phyloP scores from a whole-genome alignment of 2,888 invertebrate species.

The Andricus curvator region DNA sequence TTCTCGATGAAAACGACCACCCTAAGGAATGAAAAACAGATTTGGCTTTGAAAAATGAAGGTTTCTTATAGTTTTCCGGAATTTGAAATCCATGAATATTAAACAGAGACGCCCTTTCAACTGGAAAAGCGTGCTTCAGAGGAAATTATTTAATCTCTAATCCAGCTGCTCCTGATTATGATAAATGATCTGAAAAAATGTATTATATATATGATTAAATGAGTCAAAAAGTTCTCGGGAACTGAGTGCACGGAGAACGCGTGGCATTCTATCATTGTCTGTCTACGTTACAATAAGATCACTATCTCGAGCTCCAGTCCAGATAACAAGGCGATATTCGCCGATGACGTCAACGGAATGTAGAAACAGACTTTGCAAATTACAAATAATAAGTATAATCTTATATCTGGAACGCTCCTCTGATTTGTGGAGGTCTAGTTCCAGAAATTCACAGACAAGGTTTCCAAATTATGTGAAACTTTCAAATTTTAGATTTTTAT shows the following conservation, averaged over 20 bases:
- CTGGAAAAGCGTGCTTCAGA: neutral
- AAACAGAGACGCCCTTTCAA: neutral
- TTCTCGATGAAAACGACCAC: too few relatives aligned
- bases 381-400: constrained; percentile 59
- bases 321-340: constrained; percentile 38
- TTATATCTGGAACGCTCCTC: constrained; percentile 42
- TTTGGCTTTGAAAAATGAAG: neutral
- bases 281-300: constrained; percentile 34
- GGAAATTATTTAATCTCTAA: neutral
- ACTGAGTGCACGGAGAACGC: constrained; percentile 6
- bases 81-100: neutral
- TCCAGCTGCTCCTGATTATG: neutral
- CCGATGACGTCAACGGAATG: constrained; percentile 62
- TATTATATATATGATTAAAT: constrained; percentile 16
- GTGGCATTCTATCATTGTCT: constrained; percentile 30
- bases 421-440: constrained; percentile 34
- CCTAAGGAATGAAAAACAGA: neutral
- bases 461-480: neutral
- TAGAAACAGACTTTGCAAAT: constrained; percentile 60
- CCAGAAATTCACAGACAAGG: constrained; percentile 5
- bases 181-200: neutral
- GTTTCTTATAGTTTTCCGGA: neutral
- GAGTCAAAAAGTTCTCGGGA: neutral
- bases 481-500: too few relatives aligned
- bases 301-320: constrained; percentile 29